phyloP scores from a whole-genome alignment of 2,113 vertebrate genomes.

The Caranx melampygus region DNA sequence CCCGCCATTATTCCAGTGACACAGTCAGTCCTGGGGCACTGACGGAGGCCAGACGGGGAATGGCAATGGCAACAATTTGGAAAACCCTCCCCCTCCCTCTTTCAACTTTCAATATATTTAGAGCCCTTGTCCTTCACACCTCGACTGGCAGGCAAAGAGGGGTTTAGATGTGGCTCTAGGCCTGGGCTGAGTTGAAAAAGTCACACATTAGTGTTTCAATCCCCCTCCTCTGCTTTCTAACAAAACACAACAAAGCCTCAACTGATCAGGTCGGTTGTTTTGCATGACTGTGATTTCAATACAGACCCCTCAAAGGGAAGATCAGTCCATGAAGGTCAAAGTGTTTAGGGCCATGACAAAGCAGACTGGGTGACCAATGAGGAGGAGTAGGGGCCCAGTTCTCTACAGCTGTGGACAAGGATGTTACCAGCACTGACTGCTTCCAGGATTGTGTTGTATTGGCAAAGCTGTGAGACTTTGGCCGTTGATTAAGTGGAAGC shows the following conservation, averaged over 20 bases:
- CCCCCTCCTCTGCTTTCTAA: constrained; percentile 22
- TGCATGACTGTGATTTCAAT: constrained; percentile 38
- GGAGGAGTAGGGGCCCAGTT: not conserved
- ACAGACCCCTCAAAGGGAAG: constrained; percentile 15
- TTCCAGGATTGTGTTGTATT: constrained; percentile 11
- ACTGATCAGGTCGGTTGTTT: constrained; percentile 38
- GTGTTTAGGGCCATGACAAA: constrained; percentile 10
- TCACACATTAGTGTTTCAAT: constrained; percentile 23
- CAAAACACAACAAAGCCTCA: constrained; percentile 5
- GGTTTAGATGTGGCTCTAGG: constrained; percentile 46
- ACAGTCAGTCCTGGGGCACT: constrained; percentile 59
- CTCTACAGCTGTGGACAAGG: not conserved
- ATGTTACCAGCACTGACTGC: constrained; percentile 25
- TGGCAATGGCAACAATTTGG: constrained; percentile 57
- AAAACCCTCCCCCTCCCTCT: constrained; percentile 51
- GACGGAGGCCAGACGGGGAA: constrained; percentile 37
- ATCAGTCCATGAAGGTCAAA: constrained; percentile 35
- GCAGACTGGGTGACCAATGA: not conserved
- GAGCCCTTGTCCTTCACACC: constrained; percentile 81
- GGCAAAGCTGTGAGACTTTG: constrained; percentile 15
- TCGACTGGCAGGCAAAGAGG: constrained; percentile 57
- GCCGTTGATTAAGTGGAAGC: constrained; percentile 37
- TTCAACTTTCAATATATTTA: constrained; percentile 73
- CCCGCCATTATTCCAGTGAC: constrained; percentile 70
- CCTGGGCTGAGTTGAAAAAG: constrained; percentile 15